Percentiles rank a stretch among this genome's conserved stretches.
Evolutionary conservation across 2,888 invertebrate species (phyloP).

Genomic region (Microdon myrmicae): DNA sequence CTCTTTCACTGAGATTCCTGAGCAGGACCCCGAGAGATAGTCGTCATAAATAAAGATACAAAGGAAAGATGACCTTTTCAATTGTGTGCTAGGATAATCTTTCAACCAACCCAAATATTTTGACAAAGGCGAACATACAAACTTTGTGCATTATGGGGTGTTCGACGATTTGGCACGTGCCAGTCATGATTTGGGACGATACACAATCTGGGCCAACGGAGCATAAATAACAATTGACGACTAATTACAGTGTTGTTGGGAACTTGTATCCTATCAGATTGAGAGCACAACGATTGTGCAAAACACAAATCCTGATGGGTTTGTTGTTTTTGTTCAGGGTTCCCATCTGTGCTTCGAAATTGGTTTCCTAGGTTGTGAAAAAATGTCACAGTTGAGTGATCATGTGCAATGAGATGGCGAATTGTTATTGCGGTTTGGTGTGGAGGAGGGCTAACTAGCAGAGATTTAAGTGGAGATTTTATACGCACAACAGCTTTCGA

Average conservation of each 20-base stretch:
- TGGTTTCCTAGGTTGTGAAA: conserved; percentile 17
- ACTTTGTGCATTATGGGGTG: background rate
- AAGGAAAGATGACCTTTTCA: background rate
- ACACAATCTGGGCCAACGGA: conserved; percentile 2
- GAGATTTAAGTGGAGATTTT: conserved; percentile 12
- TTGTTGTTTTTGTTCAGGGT: too few species aligned
- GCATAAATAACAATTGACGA: conserved; percentile 9
- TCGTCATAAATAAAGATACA: too few species aligned
- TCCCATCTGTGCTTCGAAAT: conserved; percentile 7
- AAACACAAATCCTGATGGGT: too few species aligned
- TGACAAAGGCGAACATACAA: background rate
- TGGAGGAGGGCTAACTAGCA: background rate
- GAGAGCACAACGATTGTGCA: too few species aligned
- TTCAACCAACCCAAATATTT: background rate
- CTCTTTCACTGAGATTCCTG: too few species aligned
- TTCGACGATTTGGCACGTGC: background rate
- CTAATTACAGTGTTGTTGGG: conserved; percentile 16
- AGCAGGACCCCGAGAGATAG: too few species aligned
- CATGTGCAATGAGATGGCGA: background rate
- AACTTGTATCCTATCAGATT: too few species aligned
- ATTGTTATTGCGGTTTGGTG: background rate
- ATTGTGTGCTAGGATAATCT: conserved; percentile 8
- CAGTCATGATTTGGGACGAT: background rate
- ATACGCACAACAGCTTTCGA: too few species aligned
- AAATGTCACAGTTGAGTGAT: conserved; percentile 12